Base-by-base conservation (phyloP, 1,140 invertebrate species). In the Saccostrea glomerata region DNA sequence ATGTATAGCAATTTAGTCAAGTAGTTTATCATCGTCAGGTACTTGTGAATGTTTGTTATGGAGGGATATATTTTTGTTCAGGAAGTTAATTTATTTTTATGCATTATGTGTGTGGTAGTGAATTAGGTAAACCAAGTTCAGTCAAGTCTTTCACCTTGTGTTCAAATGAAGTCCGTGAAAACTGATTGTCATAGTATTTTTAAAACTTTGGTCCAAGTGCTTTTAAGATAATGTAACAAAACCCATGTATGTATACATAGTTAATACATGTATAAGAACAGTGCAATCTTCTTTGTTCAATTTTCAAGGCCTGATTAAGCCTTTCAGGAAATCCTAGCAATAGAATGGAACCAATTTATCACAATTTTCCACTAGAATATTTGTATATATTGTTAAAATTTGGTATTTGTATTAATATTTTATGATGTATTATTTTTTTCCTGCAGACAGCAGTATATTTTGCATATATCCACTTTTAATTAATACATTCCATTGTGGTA, bases 361-460 rank as follows among this genome's bases (percentile, higher is more conserved):
- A 77, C 11, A 36, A 12, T 77, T 25, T 66, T 66, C 23, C 23
- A 20, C 20, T 66, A 23, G 7, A 66, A 66, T 66, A 77, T 77
- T 36, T 77, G 70, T 77, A 30, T 17, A 77, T 77, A 77, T 17
- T 73, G 70, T 77, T 77, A 12, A 20, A 77, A 77, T 77, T 77
- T 77, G 25, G 25, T 77, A 77, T 77, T 77, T 77, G 70, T 77
- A 77, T 77, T 12, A 25, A 77, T 30, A 30, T 30, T 77, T 63
- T 63, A 63, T 63, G 23, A 77, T 77, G 23, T 36, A 77, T 13
- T 25, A 30, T 15, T 36, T 30, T 36, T 30, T 30, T 77, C 25
- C 70, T 77, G 70, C 70, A 77, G 70, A 77, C 70, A 77, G 70
- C 70, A 77, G 25, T 30, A 13, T 77, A 77, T 77, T 77, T 77